Base-by-base conservation (phyloP, 2,797 vertebrate genomes). In the Gallirallus australis region DNA sequence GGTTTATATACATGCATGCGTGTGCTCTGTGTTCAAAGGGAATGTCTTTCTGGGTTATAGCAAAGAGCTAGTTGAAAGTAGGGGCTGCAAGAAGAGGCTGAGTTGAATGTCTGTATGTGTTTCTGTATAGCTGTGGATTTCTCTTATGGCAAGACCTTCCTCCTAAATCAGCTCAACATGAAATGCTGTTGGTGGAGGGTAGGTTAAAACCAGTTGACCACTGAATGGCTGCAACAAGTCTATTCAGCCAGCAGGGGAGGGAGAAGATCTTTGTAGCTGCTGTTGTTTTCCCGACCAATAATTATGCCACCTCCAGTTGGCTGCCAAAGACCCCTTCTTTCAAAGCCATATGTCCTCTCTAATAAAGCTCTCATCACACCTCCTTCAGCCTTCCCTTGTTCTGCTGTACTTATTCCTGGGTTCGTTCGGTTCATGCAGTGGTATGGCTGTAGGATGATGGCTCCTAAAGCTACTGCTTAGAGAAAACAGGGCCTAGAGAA, bases 361-460 rank as follows among this genome's bases (percentile, higher is more conserved):
- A 84, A 88, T 86, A 90, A 91, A 94, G 23, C 35, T 90, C 65
- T 65, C 35, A 73, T 91, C 85, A 89, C 91, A 94, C 82, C 80
- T 95, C 85, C 91, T 88, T 94, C 89, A 93, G 85, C 82, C 87
- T 94, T 92, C 73, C 81, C 72, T 88, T 65, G 31, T 92, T 91
- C 76, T 91, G 50, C 79, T 83, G 52, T 66, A 79, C 76, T 92
- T 86, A 70, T 7, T 39, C 65, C 65, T 9, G 4, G 90, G 73
- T 94, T 89, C 31, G 42, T 84, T 63, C 80, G 50, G 70, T 64
- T 93, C 52, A 40, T 40, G 54, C 79, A 66, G 50, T 4, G 3
- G 63, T 31, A 59, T 0, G 18, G 11, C 42, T 50, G 52, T 45
- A 88, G 63, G 79, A 70, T 70, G 80, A 70, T 76, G 66, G 70